These are phyloP conservation scores for Phyto melanocephala DNA, from an alignment of 2,888 invertebrate species.

Conservation along the genomic window DNA sequence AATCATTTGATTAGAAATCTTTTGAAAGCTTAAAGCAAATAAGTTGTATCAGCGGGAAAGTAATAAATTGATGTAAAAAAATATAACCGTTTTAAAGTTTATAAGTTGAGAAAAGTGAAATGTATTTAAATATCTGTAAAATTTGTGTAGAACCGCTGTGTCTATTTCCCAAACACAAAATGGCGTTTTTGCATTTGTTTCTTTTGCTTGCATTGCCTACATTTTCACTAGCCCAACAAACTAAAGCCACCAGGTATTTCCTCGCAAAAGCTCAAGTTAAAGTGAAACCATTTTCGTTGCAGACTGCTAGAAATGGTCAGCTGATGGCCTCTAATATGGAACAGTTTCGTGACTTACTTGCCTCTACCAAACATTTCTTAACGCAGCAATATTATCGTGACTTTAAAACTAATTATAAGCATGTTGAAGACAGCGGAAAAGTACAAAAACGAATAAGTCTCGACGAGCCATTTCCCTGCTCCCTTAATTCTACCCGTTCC, in stretches of 20 bases:
- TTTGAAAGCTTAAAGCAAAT: constrained; percentile 25
- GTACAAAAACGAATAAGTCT: constrained; percentile 71
- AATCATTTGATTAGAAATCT: constrained; percentile 24
- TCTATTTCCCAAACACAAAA: neutral
- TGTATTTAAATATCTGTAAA: neutral
- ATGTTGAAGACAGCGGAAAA: constrained; percentile 68
- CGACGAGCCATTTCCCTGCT: constrained; percentile 76
- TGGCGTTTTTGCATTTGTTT: neutral
- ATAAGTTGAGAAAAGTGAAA: neutral
- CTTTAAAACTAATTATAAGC: constrained; percentile 54
- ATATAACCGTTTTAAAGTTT: neutral
- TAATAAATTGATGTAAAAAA: neutral
- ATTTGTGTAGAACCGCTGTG: no score
- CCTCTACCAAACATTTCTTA: constrained; percentile 56
- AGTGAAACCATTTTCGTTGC: constrained; percentile 27
- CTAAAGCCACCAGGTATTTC: constrained; percentile 41
- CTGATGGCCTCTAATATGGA: constrained; percentile 69
- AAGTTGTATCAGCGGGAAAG: neutral
- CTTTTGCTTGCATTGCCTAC: neutral
- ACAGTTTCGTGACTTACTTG: constrained; percentile 66
- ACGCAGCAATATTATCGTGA: constrained; percentile 64
- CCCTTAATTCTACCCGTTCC: constrained; percentile 73
- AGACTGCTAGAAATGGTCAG: constrained; percentile 61
- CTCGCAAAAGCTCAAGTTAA: constrained; percentile 31
- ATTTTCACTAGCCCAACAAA: neutral